Evolutionary conservation across 2,797 vertebrate genomes (phyloP), one percentile per base, ranked within the genome.

Genomic region (Chrysocyon brachyurus): DNA sequence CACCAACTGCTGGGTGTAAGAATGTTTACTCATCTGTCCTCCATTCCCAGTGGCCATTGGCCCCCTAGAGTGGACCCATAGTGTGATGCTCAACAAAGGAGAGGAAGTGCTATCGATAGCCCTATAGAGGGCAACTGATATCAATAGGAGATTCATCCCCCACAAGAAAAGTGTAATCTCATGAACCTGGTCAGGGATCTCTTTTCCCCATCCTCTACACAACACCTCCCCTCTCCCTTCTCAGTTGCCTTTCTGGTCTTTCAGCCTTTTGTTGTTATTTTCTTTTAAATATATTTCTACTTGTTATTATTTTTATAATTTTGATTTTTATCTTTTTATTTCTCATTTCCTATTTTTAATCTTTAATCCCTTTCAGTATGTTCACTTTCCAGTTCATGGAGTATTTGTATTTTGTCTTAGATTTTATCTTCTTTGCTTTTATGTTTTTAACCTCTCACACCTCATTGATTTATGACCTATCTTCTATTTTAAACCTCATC

Each of bases 261-360:
- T 75, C 57, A 73, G 17, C 11, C 59, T 84, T 70, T 52, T 28
- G 4, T 24, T 85, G 83, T 33, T 36, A 24, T 57, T 22, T 83
- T 78, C 68, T 86, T 86, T 61, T 46, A 56, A 87, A 54, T 78
- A 26, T 16, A 61, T 75, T 88, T 92, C 73, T 75, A 82, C 5
- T 57, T 77, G 46, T 77, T 83, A 49, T 22, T 85, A n/a, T 56
- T 68, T 70, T 93, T 57, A 33, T n/a, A 49, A 61, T 89, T 92
- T 97, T 90, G 59, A 78, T 46, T 54, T 84, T 94, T 89, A 66
- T 12, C 28, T 77, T 88, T 90, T 88, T 72, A 78, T 54, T 92
- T 91, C 72, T 54, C 77, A 77, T 72, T 91, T 84, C 8, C 26
- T 90, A 31, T 63, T 73, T 78, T 84, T 49, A 46, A 57, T 56